A percentile compares a stretch with the other conserved stretches of the same genome.
These are phyloP conservation scores for Siniperca obscura DNA, from an alignment of 2,797 vertebrate genomes.

Conservation along the genomic window DNA sequence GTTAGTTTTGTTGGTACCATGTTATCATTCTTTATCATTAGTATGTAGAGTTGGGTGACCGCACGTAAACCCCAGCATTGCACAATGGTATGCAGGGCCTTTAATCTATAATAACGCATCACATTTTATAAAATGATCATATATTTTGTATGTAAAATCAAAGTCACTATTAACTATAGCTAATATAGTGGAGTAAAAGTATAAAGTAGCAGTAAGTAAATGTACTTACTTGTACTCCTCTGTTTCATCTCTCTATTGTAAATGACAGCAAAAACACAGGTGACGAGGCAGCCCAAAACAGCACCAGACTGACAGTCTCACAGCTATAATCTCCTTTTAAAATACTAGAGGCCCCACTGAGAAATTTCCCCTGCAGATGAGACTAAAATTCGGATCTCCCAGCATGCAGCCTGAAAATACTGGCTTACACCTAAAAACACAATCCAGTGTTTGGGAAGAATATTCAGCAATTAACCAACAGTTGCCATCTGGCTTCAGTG, in stretches of 20 bases:
- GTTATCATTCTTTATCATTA: neutral
- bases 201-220: neutral
- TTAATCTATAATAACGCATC: no score
- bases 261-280: neutral
- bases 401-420: constrained; percentile 47
- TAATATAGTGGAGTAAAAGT: neutral
- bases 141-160: neutral
- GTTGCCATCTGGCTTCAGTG: constrained; percentile 53
- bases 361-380: constrained; percentile 44
- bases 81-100: neutral
- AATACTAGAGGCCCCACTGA: constrained; percentile 27
- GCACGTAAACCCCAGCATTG: neutral
- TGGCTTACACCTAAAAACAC: constrained; percentile 46
- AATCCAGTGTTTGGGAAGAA: constrained; percentile 61
- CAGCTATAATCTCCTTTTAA: constrained; percentile 52
- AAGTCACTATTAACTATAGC: neutral
- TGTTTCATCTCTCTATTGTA: neutral
- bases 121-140: neutral
- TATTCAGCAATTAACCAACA: constrained; percentile 61
- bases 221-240: neutral
- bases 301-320: constrained; percentile 17
- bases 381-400: constrained; percentile 54
- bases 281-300: neutral
- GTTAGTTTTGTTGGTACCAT: neutral
- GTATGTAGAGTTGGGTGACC: neutral